Conservation (phyloP, 2,113 vertebrate species). For the Clarias macrocephalus region DNA sequence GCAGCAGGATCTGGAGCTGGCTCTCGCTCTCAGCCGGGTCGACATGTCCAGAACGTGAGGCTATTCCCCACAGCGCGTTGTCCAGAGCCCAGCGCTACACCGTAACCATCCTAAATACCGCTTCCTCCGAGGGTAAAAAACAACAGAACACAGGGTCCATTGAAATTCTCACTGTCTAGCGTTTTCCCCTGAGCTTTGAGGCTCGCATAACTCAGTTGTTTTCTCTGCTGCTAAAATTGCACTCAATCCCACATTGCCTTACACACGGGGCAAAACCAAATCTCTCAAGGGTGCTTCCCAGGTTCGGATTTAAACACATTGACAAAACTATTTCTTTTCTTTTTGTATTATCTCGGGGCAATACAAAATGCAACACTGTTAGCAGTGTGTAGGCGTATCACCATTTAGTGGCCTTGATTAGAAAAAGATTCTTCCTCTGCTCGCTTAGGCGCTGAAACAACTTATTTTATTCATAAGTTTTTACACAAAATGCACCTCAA, state of each 20-base stretch:
- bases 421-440: neutral
- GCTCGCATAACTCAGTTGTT: constrained; percentile 7
- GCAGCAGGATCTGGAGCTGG: constrained; percentile 90
- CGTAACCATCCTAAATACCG: constrained; percentile 3
- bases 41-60: constrained; percentile 81
- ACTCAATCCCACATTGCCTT: constrained; percentile 3
- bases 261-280: neutral
- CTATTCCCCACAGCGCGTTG: neutral
- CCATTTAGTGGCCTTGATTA: neutral
- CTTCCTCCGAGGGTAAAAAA: constrained; percentile 9
- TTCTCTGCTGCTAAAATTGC: constrained; percentile 44
- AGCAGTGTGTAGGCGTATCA: neutral
- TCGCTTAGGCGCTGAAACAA: neutral
- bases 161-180: constrained; percentile 9
- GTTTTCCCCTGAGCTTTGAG: constrained; percentile 12
- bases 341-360: neutral
- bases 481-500: neutral
- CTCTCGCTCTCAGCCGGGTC: constrained; percentile 92
- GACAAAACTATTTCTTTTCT: neutral
- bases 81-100: constrained; percentile 12
- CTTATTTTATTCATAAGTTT: neutral
- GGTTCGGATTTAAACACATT: neutral
- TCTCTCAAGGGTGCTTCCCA: constrained; percentile 1
- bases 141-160: constrained; percentile 22
- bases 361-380: neutral